Conservation (phyloP, 2,797 vertebrate genomes). For the Bovichtus variegatus region DNA sequence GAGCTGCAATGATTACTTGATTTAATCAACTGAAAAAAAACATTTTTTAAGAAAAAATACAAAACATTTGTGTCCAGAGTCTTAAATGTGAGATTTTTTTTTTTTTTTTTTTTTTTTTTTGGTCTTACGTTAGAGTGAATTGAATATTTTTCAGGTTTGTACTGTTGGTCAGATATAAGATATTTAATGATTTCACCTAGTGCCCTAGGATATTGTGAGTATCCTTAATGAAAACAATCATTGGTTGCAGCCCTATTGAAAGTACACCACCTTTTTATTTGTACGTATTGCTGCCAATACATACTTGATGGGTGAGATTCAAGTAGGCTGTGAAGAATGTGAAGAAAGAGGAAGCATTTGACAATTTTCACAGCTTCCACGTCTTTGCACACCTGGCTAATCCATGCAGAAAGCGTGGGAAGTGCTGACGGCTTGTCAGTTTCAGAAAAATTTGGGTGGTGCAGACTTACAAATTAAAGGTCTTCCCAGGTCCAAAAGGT, state of each 20-base stretch:
- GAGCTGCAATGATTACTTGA: not conserved
- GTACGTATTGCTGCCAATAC: not conserved
- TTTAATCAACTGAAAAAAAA: not conserved
- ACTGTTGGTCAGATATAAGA: not conserved
- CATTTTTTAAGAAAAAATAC: not conserved
- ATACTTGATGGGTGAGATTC: not conserved
- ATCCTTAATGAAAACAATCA: not conserved
- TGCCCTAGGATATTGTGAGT: not conserved
- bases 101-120: no score
- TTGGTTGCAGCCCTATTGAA: not conserved
- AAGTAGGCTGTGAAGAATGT: not conserved
- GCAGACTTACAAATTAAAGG: not conserved
- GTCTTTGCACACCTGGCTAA: not conserved
- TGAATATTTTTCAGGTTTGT: no score
- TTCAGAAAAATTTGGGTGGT: not conserved
- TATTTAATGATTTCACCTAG: not conserved
- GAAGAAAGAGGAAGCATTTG: not conserved
- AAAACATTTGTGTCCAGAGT: not conserved
- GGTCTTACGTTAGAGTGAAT: no score
- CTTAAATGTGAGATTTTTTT: no score
- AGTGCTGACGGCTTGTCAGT: not conserved
- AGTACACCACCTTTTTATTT: not conserved
- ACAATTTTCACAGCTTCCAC: slow-evolving; percentile 36
- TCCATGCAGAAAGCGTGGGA: not conserved
- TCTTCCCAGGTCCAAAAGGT: not conserved